Base-by-base conservation (phyloP, 1,140 invertebrate species). In the Schmidtea mediterranea region DNA sequence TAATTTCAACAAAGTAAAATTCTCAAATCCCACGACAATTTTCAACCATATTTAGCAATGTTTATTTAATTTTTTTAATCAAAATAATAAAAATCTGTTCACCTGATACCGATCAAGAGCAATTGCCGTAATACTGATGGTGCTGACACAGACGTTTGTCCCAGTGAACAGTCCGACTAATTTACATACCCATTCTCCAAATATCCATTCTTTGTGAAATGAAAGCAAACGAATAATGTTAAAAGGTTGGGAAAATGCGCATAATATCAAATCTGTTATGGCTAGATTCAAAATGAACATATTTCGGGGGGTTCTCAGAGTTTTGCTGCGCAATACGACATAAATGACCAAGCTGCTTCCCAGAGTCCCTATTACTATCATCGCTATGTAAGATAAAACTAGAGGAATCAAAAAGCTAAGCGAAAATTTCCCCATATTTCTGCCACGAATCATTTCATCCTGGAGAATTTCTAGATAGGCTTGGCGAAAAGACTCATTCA, bases 251-350 rank as follows among this genome's bases (percentile, higher is more conserved):
- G 65, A 55, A 46, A 67, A 59, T 1, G 65, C 65, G 47, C 58
- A 60, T 40, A 62, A 54, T 12, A 66, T 54, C 39, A 67, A 56
- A 52, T 67, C 67, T 1, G 59, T 62, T 8, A 65, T 24, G n/a
- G 65, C 61, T n/a, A 67, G 52, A 52, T 67, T 67, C 1, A 68
- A 59, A 49, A 67, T 67, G 51, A 55, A 56, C 47, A 64, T 57
- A 53, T 67, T 67, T 40, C 62, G 49, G 18, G 58, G 56, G 1
- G 64, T 66, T 46, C 62, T 55, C 52, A 60, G 54, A 18, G 53
- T 47, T 21, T 58, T 57, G 24, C 59, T 60, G 13, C 59, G 47
- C 13, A 55, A 49, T 1, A 67, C 59, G 43, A 68, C 62, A 46
- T 62, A 59, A 23, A 58, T 61, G 2, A 71, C 59, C 5, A 67